phyloP scores from a whole-genome alignment of 2,888 invertebrate genomes.

The Pristionchus arcanus region DNA sequence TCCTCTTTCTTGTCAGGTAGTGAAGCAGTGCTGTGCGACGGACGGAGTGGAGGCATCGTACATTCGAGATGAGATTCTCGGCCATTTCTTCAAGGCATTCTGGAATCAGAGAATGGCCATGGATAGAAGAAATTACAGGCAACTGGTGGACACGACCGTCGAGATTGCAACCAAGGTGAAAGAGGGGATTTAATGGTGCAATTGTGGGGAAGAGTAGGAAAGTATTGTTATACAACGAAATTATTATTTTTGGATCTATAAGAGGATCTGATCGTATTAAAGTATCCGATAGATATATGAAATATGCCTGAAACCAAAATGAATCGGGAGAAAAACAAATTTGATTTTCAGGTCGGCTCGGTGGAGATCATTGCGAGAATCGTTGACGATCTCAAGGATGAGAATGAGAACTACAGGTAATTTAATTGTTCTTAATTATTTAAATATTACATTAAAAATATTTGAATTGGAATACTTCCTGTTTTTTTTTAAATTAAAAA shows the following conservation, averaged over 20 bases:
- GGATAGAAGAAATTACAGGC: constrained; percentile 93
- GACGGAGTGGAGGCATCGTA: constrained; percentile 99
- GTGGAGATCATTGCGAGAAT: constrained; percentile 97
- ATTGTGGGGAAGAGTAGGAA: not conserved
- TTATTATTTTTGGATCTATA: too few relatives aligned
- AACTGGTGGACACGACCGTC: constrained; percentile 96
- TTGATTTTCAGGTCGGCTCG: constrained; percentile 87
- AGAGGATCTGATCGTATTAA: not conserved
- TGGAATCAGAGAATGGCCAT: constrained; percentile 99
- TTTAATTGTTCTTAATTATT: not conserved
- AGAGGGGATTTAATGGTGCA: not conserved
- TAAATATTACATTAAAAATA: not conserved
- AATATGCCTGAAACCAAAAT: not conserved
- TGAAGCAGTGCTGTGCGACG: constrained; percentile 99
- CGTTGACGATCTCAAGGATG: constrained; percentile 99
- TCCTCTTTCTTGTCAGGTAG: constrained; percentile 85
- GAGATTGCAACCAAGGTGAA: constrained; percentile 96
- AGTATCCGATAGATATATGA: not conserved
- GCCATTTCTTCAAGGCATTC: constrained; percentile 85
- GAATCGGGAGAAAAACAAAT: not conserved
- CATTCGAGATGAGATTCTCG: constrained; percentile 95
- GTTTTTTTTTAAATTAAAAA: not conserved
- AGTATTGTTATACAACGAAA: not conserved
- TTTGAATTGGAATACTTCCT: too few relatives aligned
- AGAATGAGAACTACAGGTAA: constrained; percentile 95